Evolutionary conservation across 2,113 vertebrate species (phyloP).

Genomic region (Canis aureus): DNA sequence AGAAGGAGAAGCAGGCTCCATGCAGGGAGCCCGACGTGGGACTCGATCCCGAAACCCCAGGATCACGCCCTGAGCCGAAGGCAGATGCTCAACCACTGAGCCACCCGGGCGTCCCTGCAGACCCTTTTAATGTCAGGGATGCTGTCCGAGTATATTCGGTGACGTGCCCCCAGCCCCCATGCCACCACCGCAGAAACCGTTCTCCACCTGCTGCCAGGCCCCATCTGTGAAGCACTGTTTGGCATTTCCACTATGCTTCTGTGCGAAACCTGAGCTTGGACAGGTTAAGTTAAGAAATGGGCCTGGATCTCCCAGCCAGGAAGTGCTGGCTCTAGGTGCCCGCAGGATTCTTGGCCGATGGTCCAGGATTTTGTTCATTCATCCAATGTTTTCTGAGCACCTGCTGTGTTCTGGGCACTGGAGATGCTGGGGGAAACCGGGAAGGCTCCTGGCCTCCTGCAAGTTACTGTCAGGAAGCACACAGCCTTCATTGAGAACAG

Average conservation of each 20-base stretch:
- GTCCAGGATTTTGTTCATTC: neutral
- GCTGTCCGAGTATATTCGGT: neutral
- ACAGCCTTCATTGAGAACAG: neutral
- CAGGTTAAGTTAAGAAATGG: neutral
- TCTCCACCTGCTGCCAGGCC: neutral
- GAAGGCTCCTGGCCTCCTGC: neutral
- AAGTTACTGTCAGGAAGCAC: neutral
- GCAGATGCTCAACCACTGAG: too few species aligned
- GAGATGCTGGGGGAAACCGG: neutral
- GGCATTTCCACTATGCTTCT: neutral
- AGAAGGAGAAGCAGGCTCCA: too few species aligned
- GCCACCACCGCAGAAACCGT: neutral
- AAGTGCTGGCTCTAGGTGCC: fast-evolving
- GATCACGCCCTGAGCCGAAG: too few species aligned
- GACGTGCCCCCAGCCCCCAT: neutral
- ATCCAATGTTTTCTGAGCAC: too few species aligned
- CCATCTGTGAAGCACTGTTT: neutral
- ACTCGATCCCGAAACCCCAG: too few species aligned
- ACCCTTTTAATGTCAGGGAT: neutral
- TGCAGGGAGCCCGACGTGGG: too few species aligned
- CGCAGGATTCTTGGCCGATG: neutral
- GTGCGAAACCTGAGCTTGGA: neutral
- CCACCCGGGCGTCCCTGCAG: too few species aligned
- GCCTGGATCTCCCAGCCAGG: too few species aligned
- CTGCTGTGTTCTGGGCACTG: neutral